Conservation (phyloP, 2,888 invertebrate genomes). For the Isotomurus palustris region DNA sequence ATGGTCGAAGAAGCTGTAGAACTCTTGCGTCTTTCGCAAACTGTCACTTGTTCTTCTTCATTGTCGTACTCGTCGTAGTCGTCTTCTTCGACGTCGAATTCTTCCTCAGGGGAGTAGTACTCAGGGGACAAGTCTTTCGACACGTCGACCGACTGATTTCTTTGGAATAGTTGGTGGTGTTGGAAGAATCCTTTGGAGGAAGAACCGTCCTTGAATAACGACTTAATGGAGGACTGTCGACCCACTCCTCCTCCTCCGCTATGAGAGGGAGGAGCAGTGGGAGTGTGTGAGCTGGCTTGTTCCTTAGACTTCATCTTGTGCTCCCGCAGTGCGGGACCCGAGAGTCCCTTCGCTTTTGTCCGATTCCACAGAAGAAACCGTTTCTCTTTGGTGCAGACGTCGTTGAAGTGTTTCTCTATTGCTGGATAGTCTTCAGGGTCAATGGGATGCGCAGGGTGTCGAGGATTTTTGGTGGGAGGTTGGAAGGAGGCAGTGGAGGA, state of each 20-base stretch:
- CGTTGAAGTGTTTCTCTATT: constrained; percentile 78
- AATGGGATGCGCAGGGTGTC: constrained; percentile 22
- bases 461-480: not conserved
- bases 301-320: constrained; percentile 25
- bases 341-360: constrained; percentile 36
- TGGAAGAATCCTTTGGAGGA: too few species aligned
- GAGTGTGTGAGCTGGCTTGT: too few species aligned
- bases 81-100: constrained; percentile 64
- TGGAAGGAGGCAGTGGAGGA: not conserved
- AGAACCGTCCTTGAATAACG: not conserved
- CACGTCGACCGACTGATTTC: not conserved
- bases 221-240: not conserved
- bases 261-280: too few species aligned
- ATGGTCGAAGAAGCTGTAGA: constrained; percentile 40
- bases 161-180: not conserved
- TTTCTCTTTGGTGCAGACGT: constrained; percentile 71
- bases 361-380: constrained; percentile 70
- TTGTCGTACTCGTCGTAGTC: constrained; percentile 49
- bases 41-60: constrained; percentile 41
- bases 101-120: constrained; percentile 52
- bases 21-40: constrained; percentile 38
- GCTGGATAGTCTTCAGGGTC: constrained; percentile 66
- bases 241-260: constrained; percentile 8
- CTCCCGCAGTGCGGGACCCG: constrained; percentile 41
- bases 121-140: constrained; percentile 14